Conservation (phyloP, 1,140 invertebrate genomes). For the Pseudomyrmex sp. region DNA sequence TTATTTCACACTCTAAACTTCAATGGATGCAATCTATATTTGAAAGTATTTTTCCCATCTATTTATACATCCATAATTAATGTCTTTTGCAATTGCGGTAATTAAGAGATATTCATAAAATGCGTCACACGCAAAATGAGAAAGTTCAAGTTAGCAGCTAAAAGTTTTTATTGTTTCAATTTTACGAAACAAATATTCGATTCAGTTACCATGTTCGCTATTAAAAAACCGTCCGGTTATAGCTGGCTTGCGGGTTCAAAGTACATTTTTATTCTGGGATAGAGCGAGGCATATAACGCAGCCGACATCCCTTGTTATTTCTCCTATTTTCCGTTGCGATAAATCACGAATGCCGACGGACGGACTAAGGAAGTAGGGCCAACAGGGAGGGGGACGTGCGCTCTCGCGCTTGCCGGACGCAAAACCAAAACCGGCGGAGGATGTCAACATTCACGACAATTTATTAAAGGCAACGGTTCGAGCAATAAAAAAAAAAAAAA, state of each 20-base stretch:
- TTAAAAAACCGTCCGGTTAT: slow-evolving; percentile 25
- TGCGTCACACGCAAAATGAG: neutral
- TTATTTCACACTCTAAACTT: too few relatives aligned
- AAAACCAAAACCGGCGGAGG: slow-evolving; percentile 74
- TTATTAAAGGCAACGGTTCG: slow-evolving; percentile 47
- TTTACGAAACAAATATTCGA: slow-evolving; percentile 24
- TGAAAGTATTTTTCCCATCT: neutral
- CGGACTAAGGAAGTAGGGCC: slow-evolving; percentile 78
- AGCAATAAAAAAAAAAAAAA: slow-evolving; percentile 7
- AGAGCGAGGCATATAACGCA: slow-evolving; percentile 57
- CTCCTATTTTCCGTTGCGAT: slow-evolving; percentile 84
- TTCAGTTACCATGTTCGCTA: neutral
- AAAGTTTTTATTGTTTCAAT: slow-evolving; percentile 5
- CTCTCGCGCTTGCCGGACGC: slow-evolving; percentile 75
- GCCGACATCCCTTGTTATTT: slow-evolving; percentile 81
- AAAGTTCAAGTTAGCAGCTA: too few relatives aligned
- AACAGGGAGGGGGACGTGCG: slow-evolving; percentile 70
- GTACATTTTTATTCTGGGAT: slow-evolving; percentile 81
- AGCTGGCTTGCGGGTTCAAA: slow-evolving; percentile 51
- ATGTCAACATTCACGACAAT: slow-evolving; percentile 63
- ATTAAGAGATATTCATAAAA: neutral
- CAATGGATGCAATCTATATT: neutral
- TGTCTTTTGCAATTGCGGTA: neutral
- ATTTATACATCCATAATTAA: neutral
- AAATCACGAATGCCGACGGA: slow-evolving; percentile 82